Conservation (phyloP, 1,140 invertebrate species). For the Ceratoteleas bidentatus region DNA sequence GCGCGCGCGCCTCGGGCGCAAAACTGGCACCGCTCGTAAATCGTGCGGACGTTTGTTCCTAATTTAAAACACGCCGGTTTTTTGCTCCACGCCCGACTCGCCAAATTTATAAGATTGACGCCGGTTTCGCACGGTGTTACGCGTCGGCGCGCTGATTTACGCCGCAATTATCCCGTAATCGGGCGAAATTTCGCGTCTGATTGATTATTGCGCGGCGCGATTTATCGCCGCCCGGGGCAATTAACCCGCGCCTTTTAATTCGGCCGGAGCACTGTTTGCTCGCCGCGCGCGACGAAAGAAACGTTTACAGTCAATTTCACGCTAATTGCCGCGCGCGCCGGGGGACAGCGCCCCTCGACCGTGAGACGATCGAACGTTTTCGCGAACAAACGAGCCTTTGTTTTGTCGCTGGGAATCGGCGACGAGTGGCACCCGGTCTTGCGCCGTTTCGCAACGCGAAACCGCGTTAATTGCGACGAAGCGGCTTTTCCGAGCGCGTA, state of each 20-base stretch:
- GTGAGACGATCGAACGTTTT: conserved; percentile 37
- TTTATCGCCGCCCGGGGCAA: conserved; percentile 31
- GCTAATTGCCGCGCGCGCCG: conserved; percentile 29
- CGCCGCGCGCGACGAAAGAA: conserved; percentile 8
- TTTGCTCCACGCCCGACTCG: conserved; percentile 29
- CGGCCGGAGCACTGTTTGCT: conserved; percentile 18
- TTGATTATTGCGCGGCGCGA: conserved; percentile 35
- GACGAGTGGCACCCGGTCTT: conserved; percentile 29
- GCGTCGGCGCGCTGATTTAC: conserved; percentile 42
- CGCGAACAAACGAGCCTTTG: conserved; percentile 36
- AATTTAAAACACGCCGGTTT: conserved; percentile 69
- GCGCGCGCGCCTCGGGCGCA: conserved; percentile 38
- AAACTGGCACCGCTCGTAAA: conserved; percentile 72
- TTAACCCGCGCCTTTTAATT: conserved; percentile 32
- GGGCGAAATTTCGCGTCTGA: conserved; percentile 38
- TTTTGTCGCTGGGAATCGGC: conserved; percentile 30
- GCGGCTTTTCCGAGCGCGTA: conserved; percentile 27
- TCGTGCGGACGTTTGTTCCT: conserved; percentile 69
- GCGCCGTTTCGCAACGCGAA: conserved; percentile 35
- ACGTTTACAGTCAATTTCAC: conserved; percentile 52
- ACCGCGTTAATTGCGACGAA: conserved; percentile 46
- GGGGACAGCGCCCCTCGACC: conserved; percentile 3
- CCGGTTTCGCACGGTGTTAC: conserved; percentile 47
- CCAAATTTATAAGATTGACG: conserved; percentile 52
- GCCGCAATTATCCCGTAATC: conserved; percentile 51